Evolutionary conservation across 1,140 invertebrate species (phyloP), one percentile per base, ranked within the genome.

Genomic region (Pseudomyrmex sp.): DNA sequence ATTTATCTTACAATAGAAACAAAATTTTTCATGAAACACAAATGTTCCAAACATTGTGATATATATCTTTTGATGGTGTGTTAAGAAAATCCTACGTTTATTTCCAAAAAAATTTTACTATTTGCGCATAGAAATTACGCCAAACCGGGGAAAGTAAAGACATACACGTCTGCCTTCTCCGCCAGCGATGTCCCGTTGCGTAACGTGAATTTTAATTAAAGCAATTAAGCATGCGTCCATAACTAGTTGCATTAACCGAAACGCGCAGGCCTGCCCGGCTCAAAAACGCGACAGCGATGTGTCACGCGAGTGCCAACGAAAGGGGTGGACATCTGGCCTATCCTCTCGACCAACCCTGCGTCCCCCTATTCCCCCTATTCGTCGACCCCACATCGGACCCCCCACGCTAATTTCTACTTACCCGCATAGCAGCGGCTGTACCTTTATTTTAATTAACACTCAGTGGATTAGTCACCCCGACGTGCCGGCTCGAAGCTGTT

Each of bases 191-290:
- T 86, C 85, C 87, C 85, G 89, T 72, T 83, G 88, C 88, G 88
- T 86, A 84, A 84, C 80, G 90, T 92, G 91, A 92, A 92, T 93
- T 93, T 93, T 92, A 93, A 93, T 93, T 92, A 93, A 93, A 93
- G 91, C 92, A 92, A 92, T 92, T 92, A 92, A 92, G 91, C 90
- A 89, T 90, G 88, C 89, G 88, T 91, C 91, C 89, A 89, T 90
- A 89, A 77, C 82, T 86, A 88, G 89, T 89, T 91, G 90, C 86
- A 90, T 92, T 91, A 88, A 88, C 86, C 87, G 90, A 80, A 80
- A 88, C 86, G 90, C 87, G 85, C 88, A 87, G 52, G 50, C 62
- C 87, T 70, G 85, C 86, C 83, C 87, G 85, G 84, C 85, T 91
- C 85, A 91, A 91, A 91, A 92, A 92, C 89, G 87, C 87, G 83